Conservation (phyloP, 2,797 vertebrate genomes). For the Mormyrops attenuatus region DNA sequence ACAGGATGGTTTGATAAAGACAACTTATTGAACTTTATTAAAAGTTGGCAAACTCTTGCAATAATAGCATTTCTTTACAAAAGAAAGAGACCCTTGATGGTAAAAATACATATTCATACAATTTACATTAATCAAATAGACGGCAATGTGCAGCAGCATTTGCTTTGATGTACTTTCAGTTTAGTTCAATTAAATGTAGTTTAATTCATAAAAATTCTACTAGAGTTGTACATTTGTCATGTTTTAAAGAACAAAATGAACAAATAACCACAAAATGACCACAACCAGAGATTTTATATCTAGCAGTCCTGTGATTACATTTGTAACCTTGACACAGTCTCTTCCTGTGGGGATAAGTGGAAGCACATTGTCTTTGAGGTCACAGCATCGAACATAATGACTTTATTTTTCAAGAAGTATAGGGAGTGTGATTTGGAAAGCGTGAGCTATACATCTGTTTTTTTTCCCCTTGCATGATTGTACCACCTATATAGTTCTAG, state of each 20-base stretch:
- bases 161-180: not conserved
- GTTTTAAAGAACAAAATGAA: not conserved
- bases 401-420: not conserved
- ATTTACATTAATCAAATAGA: not conserved
- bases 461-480: not conserved
- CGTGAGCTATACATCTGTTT: not conserved
- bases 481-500: not conserved
- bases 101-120: not conserved
- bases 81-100: not conserved
- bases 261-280: not conserved
- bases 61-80: not conserved
- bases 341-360: too few species aligned
- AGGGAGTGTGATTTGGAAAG: not conserved
- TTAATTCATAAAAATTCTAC: not conserved
- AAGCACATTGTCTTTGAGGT: not conserved
- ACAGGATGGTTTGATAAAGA: not conserved
- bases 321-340: not conserved
- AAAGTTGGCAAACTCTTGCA: not conserved
- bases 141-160: not conserved
- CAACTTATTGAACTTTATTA: not conserved
- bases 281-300: not conserved
- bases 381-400: not conserved
- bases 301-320: not conserved
- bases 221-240: not conserved
- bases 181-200: not conserved